These are phyloP conservation scores for Agrotis ipsilon DNA, from an alignment of 2,888 invertebrate species.

Conservation along the genomic window DNA sequence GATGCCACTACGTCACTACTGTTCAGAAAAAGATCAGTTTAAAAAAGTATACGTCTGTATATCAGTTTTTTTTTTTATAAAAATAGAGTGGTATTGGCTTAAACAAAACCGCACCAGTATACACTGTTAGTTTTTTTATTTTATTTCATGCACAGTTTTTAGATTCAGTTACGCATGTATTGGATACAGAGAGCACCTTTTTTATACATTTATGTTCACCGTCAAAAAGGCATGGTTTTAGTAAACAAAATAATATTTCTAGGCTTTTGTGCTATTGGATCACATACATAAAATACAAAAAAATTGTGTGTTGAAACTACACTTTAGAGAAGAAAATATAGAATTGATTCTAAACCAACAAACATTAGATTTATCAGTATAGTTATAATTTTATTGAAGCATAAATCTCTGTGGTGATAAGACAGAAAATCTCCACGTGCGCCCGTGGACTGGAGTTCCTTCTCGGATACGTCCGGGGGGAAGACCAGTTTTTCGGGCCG, in stretches of 20 bases:
- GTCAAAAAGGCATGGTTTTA: neutral
- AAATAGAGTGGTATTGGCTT: slow-evolving; percentile 11
- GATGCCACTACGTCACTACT: too few relatives aligned
- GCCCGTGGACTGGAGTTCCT: too few relatives aligned
- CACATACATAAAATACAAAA: too few relatives aligned
- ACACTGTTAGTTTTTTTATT: neutral
- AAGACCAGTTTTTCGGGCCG: too few relatives aligned
- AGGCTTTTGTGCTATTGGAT: too few relatives aligned
- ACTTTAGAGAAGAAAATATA: neutral
- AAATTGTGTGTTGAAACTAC: too few relatives aligned
- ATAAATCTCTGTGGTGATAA: too few relatives aligned
- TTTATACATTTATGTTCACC: neutral
- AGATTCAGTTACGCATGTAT: slow-evolving; percentile 2
- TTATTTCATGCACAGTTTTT: slow-evolving; percentile 3
- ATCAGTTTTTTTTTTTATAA: neutral
- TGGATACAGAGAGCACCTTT: neutral
- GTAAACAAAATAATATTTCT: too few relatives aligned
- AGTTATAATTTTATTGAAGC: neutral
- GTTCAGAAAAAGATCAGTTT: neutral
- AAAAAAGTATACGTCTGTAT: neutral
- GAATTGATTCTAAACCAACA: neutral
- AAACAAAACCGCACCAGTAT: slow-evolving; percentile 1
- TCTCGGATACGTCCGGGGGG: too few relatives aligned
- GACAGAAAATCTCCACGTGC: too few relatives aligned
- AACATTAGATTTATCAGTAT: neutral